Evolutionary conservation across 2,888 invertebrate genomes (phyloP).

Genomic region (Sinhomidia bicolor): DNA sequence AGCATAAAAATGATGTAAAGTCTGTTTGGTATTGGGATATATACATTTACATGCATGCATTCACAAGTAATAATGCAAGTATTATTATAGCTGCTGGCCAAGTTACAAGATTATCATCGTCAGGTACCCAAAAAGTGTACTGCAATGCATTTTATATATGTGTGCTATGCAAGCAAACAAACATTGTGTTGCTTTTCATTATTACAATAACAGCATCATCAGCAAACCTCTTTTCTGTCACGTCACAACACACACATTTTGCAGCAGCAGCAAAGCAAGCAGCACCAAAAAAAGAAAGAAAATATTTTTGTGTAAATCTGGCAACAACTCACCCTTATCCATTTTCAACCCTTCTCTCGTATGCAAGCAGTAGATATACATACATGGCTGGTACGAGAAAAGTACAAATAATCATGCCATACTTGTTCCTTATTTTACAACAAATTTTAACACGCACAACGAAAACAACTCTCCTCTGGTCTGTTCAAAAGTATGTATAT

Average conservation of each 20-base stretch:
- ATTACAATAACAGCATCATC: too few species aligned
- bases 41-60: background rate
- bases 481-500: background rate
- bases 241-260: too few species aligned
- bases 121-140: background rate
- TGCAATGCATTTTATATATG: background rate
- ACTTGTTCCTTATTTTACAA: conserved; percentile 16
- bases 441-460: conserved; percentile 22
- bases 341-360: background rate
- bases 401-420: background rate
- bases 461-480: background rate
- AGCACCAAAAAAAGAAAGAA: too few species aligned
- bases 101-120: background rate
- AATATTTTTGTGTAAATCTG: conserved; percentile 7
- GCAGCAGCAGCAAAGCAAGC: too few species aligned
- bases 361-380: too few species aligned
- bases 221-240: too few species aligned
- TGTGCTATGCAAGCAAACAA: too few species aligned
- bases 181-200: too few species aligned
- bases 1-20: conserved; percentile 1
- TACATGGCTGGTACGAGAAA: too few species aligned
- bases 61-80: background rate
- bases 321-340: conserved; percentile 28
- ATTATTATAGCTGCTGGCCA: background rate
- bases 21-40: background rate